These are phyloP conservation scores for Limosa lapponica DNA, from an alignment of 2,797 vertebrate genomes.

Conservation along the genomic window DNA sequence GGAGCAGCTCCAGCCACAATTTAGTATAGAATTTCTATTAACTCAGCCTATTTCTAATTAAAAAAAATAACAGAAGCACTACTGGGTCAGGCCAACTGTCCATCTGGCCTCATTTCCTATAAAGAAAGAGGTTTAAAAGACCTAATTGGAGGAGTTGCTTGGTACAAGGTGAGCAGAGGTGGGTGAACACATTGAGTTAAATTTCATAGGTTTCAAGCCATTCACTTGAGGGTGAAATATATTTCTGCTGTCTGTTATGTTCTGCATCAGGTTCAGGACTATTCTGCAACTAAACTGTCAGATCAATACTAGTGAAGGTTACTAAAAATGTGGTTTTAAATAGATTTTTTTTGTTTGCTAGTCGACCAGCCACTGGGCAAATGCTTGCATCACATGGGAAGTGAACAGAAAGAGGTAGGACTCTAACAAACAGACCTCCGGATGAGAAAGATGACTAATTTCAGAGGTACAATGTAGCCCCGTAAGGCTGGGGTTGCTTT, in stretches of 20 bases:
- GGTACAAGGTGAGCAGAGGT: neutral
- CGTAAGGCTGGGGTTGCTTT: fast-evolving
- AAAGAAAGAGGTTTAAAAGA: neutral
- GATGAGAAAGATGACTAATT: neutral
- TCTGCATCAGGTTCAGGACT: neutral
- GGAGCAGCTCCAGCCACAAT: neutral
- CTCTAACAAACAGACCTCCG: fast-evolving
- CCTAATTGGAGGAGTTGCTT: neutral
- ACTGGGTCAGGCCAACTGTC: neutral
- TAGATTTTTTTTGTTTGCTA: neutral
- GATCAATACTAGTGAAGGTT: neutral
- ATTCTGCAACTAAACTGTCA: neutral
- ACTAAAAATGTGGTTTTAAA: neutral
- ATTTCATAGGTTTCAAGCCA: neutral
- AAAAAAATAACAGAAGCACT: neutral
- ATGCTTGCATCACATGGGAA: neutral
- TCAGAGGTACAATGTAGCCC: neutral
- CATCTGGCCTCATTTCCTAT: neutral
- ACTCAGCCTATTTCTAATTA: neutral
- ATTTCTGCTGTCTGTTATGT: neutral
- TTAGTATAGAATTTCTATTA: neutral
- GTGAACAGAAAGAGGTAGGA: neutral
- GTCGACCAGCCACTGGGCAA: neutral
- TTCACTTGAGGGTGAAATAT: neutral
- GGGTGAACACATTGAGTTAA: neutral